Evolutionary conservation across 2,113 vertebrate species (phyloP).

Genomic region (Numenius arquata): DNA sequence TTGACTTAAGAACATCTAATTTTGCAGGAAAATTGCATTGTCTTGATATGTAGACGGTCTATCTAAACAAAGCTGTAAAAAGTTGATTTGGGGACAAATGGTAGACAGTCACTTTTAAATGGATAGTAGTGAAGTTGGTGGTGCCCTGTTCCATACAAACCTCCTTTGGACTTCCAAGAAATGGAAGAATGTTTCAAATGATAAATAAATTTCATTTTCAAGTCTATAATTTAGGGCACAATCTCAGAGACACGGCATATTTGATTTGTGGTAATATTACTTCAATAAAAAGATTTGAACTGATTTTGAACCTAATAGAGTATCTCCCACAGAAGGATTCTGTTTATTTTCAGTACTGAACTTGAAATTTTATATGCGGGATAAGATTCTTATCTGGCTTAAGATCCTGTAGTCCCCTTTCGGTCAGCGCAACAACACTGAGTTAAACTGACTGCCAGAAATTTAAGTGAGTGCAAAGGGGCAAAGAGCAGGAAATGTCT

Average conservation of each 20-base stretch:
- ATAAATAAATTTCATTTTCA: not conserved
- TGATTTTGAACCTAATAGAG: not conserved
- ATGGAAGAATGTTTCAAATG: not conserved
- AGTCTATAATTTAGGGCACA: not conserved
- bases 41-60: not conserved
- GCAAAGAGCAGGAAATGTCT: not conserved
- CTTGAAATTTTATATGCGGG: not conserved
- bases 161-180: not conserved
- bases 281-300: not conserved
- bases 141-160: not conserved
- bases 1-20: not conserved
- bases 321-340: not conserved
- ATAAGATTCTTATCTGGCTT: not conserved
- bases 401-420: not conserved
- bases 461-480: not conserved
- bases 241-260: not conserved
- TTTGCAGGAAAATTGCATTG: not conserved
- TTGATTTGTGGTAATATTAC: not conserved
- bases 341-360: not conserved
- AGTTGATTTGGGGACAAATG: not conserved
- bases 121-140: not conserved
- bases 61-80: constrained; percentile 21
- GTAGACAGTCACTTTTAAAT: not conserved
- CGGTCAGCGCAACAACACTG: not conserved
- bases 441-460: constrained; percentile 32